Percentiles rank a stretch among this genome's conserved stretches.
Conservation (phyloP, 2,888 invertebrate species). For the Ramazzottius varieornatus region DNA sequence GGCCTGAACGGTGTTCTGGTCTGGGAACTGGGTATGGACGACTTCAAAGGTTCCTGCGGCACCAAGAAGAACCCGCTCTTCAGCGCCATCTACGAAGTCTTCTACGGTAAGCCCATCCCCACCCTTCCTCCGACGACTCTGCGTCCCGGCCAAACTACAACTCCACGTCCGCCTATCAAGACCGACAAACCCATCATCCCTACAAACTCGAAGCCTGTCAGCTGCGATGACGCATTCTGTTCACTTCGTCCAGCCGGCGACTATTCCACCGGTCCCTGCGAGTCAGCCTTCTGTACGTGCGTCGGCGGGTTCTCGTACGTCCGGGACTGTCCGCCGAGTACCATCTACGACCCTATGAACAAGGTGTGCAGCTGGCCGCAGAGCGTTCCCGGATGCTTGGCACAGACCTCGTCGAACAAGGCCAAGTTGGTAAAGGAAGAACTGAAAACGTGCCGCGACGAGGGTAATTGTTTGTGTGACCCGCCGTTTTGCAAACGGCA, state of each 20-base stretch:
- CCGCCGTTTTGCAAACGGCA: neutral
- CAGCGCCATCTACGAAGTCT: neutral
- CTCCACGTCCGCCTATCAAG: neutral
- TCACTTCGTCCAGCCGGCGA: neutral
- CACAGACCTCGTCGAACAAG: neutral
- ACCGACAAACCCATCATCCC: neutral
- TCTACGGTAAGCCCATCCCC: neutral
- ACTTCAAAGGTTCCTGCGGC: constrained; percentile 7
- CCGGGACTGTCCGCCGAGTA: neutral
- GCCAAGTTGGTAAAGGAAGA: neutral
- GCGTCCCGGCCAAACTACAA: neutral
- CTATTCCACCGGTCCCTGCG: neutral
- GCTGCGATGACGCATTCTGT: neutral
- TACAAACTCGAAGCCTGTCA: neutral
- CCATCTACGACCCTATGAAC: neutral
- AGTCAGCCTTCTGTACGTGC: neutral
- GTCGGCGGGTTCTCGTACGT: neutral
- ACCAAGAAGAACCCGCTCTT: neutral
- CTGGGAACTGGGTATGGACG: constrained; percentile 8
- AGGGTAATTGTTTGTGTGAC: neutral
- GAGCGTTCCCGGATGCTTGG: neutral
- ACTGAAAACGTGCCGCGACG: neutral
- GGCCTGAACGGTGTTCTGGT: constrained; percentile 8
- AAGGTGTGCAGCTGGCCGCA: neutral
- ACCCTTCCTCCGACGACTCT: neutral